phyloP scores from a whole-genome alignment of 2,797 vertebrate species.

The Halcyon badia region DNA sequence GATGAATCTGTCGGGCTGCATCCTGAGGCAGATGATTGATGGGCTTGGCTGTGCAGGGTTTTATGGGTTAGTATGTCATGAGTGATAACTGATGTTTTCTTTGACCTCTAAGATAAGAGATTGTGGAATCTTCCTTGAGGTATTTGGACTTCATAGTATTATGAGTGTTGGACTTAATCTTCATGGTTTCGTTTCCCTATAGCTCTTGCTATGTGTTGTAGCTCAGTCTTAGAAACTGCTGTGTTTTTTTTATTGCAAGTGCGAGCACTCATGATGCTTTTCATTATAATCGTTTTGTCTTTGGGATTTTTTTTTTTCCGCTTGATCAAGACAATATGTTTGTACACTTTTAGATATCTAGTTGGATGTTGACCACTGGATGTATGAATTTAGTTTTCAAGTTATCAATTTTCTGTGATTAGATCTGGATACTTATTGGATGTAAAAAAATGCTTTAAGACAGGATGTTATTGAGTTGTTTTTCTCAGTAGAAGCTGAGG shows the following conservation, averaged over 20 bases:
- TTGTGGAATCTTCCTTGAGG: background rate
- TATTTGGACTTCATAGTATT: background rate
- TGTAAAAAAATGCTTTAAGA: background rate
- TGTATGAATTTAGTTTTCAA: background rate
- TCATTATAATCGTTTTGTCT: background rate
- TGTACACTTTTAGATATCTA: background rate
- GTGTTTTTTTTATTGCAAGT: background rate
- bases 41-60: background rate
- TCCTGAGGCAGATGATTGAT: background rate
- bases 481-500: background rate
- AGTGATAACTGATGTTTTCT: background rate
- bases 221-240: background rate
- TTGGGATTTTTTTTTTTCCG: background rate
- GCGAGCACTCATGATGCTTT: background rate
- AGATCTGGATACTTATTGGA: background rate
- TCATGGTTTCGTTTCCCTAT: background rate
- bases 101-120: background rate
- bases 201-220: background rate
- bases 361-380: background rate
- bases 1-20: background rate
- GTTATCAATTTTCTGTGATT: background rate
- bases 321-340: background rate
- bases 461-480: background rate
- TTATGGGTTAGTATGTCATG: background rate
- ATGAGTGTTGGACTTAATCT: background rate